phyloP scores from a whole-genome alignment of 2,113 vertebrate species.

The Plestiodon gilberti region DNA sequence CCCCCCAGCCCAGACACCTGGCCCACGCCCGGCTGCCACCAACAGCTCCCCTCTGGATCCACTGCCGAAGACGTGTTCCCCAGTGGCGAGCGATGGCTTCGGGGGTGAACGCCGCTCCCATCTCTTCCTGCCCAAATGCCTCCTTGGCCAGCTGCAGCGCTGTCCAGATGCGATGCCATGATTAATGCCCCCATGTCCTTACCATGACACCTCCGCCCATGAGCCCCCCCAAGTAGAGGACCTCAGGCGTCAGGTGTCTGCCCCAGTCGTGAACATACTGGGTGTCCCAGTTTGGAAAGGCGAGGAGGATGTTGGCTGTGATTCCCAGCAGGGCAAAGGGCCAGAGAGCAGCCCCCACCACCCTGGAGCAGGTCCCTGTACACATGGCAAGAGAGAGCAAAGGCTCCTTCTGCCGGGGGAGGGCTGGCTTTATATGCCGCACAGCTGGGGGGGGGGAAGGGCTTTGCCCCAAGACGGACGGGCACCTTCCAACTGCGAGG shows the following conservation, averaged over 20 bases:
- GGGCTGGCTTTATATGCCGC: background rate
- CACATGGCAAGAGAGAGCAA: conserved; percentile 71
- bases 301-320: conserved; percentile 81
- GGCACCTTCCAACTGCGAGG: too few species aligned
- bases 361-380: conserved; percentile 78
- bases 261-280: conserved; percentile 55
- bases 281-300: conserved; percentile 76
- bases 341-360: conserved; percentile 73
- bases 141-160: too few species aligned
- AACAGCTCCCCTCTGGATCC: too few species aligned
- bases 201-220: conserved; percentile 81
- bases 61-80: too few species aligned
- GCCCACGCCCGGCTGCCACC: too few species aligned
- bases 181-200: conserved; percentile 40
- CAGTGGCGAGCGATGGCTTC: too few species aligned
- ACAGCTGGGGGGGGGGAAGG: rapidly evolving
- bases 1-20: too few species aligned
- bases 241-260: conserved; percentile 72
- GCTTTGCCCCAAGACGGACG: too few species aligned
- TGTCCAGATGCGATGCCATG: rapidly evolving
- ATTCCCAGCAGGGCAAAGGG: conserved; percentile 75
- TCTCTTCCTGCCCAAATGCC: too few species aligned
- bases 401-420: too few species aligned
- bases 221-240: conserved; percentile 83
- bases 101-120: too few species aligned